These are phyloP conservation scores for Hyperopisus bebe DNA, from an alignment of 2,113 vertebrate species.

Conservation along the genomic window DNA sequence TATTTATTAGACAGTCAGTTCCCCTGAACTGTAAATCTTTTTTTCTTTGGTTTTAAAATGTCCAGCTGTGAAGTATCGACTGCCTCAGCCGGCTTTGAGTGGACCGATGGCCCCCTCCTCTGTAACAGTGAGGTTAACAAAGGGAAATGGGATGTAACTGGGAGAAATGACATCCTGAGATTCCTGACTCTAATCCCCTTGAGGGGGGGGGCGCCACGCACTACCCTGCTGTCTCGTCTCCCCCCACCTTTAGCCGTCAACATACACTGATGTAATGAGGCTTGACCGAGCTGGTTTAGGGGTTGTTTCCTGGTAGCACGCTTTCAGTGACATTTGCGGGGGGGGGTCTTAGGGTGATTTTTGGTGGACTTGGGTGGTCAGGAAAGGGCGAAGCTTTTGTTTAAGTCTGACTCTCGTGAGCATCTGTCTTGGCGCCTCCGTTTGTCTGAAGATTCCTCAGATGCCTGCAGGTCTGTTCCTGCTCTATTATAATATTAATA, in stretches of 20 bases:
- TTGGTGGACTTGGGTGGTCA: background rate
- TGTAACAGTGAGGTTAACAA: background rate
- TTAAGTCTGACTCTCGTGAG: background rate
- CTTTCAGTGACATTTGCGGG: background rate
- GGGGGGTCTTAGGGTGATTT: background rate
- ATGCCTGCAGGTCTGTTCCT: background rate
- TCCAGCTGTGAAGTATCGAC: background rate
- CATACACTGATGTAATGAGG: background rate
- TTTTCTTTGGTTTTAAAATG: background rate
- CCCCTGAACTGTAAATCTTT: background rate
- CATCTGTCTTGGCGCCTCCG: background rate
- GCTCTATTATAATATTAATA: background rate
- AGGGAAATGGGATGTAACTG: background rate
- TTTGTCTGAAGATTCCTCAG: background rate
- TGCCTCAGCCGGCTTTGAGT: background rate
- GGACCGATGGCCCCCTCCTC: background rate
- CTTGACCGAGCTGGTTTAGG: background rate
- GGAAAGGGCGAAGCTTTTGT: background rate
- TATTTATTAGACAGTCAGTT: background rate
- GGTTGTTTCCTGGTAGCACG: background rate
- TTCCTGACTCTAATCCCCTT: background rate
- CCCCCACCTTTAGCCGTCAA: background rate
- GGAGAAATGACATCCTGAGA: background rate
- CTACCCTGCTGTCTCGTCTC: background rate
- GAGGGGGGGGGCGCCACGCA: background rate